Percentiles rank a stretch among this genome's conserved stretches.
Conservation (phyloP, 2,113 vertebrate genomes). For the Chauna torquata region DNA sequence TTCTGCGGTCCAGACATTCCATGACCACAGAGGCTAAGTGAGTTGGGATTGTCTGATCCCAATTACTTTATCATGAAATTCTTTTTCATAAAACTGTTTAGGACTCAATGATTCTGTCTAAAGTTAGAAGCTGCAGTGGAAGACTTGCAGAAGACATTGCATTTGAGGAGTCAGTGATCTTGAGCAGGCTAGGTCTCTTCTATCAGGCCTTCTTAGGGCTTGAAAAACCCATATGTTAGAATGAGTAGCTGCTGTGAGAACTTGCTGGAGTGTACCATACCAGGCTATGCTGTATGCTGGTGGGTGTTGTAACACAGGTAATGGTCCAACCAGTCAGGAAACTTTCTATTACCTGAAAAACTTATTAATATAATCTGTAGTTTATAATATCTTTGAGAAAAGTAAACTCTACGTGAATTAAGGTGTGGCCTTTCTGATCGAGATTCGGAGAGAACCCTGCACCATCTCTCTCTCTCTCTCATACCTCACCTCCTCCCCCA, state of each 20-base stretch:
- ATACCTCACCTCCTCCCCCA: background rate
- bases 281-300: fast-evolving
- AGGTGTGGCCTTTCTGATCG: background rate
- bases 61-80: background rate
- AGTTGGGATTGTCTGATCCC: background rate
- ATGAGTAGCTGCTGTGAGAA: background rate
- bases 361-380: background rate
- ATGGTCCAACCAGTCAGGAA: background rate
- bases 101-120: fast-evolving
- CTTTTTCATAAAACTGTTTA: background rate
- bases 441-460: background rate
- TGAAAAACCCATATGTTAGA: background rate
- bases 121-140: background rate
- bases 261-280: background rate
- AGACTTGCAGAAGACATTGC: background rate
- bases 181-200: background rate
- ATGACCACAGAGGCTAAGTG: background rate
- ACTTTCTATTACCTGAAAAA: background rate
- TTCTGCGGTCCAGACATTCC: background rate
- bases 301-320: background rate
- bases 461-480: background rate
- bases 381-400: background rate
- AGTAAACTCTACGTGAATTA: background rate
- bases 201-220: background rate
- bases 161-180: background rate